Conservation (phyloP, 2,888 invertebrate species). For the Agonopterix heracliana region DNA sequence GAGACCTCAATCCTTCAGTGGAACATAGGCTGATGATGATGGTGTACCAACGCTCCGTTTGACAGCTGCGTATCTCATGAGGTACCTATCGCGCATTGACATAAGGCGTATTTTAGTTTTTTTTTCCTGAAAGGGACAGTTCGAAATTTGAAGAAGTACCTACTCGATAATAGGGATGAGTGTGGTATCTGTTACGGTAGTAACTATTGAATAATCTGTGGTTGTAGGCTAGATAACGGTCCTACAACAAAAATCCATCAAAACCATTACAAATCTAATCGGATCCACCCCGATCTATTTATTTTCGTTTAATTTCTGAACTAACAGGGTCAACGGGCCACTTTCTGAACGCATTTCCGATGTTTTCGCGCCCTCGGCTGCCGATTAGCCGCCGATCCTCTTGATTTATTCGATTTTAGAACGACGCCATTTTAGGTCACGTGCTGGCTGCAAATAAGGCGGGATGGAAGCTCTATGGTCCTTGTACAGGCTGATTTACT, state of each 20-base stretch:
- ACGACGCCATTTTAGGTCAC: slow-evolving; percentile 63
- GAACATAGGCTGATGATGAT: too few relatives aligned
- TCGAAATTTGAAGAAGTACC: too few relatives aligned
- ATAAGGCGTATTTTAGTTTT: too few relatives aligned
- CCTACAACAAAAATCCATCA: not conserved
- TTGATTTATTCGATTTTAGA: slow-evolving; percentile 65
- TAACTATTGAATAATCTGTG: too few relatives aligned
- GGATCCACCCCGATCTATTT: slow-evolving; percentile 22
- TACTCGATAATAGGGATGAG: too few relatives aligned
- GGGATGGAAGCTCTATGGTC: slow-evolving; percentile 19
- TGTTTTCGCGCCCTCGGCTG: slow-evolving; percentile 37
- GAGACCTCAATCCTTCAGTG: too few relatives aligned
- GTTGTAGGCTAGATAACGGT: too few relatives aligned
- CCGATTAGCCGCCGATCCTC: slow-evolving; percentile 66
- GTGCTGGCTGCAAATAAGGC: slow-evolving; percentile 50
- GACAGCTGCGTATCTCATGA: too few relatives aligned
- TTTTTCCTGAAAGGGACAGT: too few relatives aligned
- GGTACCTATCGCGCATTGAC: too few relatives aligned
- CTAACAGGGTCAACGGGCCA: slow-evolving; percentile 9
- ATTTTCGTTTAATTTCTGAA: slow-evolving; percentile 29
- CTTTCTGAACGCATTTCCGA: slow-evolving; percentile 24
- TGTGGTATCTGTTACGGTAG: too few relatives aligned
- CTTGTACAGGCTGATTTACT: slow-evolving; percentile 29
- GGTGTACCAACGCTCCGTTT: too few relatives aligned
- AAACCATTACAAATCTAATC: slow-evolving; percentile 4